These are phyloP conservation scores for Xiphorhynchus elegans DNA, from an alignment of 2,113 vertebrate species.

Conservation along the genomic window DNA sequence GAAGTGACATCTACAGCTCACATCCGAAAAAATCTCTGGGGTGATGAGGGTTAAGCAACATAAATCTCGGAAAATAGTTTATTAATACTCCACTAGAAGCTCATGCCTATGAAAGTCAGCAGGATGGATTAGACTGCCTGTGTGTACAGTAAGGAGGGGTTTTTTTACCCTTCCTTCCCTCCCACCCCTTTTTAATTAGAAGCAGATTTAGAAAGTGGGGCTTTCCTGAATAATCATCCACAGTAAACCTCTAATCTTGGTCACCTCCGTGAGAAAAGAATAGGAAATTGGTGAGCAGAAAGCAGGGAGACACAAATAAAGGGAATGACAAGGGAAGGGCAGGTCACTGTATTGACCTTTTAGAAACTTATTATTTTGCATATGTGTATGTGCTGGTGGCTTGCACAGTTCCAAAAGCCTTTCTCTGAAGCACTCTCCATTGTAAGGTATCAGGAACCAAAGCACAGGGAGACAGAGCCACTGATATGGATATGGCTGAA, in stretches of 20 bases:
- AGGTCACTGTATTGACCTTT: neutral
- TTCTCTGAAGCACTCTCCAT: neutral
- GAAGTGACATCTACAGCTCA: conserved; percentile 55
- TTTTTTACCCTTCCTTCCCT: neutral
- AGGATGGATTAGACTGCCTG: conserved; percentile 31
- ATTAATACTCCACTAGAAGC: conserved; percentile 31
- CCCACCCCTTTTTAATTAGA: conserved; percentile 64
- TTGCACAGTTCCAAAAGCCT: neutral
- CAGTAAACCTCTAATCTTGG: conserved; percentile 26
- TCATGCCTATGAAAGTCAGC: conserved; percentile 43
- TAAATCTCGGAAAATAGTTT: conserved; percentile 23
- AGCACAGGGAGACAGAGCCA: neutral
- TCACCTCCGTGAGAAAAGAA: neutral
- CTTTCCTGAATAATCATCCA: conserved; percentile 58
- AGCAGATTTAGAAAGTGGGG: conserved; percentile 63
- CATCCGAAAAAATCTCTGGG: conserved; percentile 50
- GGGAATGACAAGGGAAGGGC: neutral
- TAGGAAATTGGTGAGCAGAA: neutral
- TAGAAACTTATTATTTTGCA: neutral
- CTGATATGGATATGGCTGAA: neutral
- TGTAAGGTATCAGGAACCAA: neutral
- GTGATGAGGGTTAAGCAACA: conserved; percentile 47
- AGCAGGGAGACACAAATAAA: neutral
- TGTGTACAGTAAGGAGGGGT: neutral
- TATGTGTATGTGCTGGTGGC: neutral